Conservation (phyloP, 1,140 invertebrate genomes). For the Phymorhynchus buccinoides region DNA sequence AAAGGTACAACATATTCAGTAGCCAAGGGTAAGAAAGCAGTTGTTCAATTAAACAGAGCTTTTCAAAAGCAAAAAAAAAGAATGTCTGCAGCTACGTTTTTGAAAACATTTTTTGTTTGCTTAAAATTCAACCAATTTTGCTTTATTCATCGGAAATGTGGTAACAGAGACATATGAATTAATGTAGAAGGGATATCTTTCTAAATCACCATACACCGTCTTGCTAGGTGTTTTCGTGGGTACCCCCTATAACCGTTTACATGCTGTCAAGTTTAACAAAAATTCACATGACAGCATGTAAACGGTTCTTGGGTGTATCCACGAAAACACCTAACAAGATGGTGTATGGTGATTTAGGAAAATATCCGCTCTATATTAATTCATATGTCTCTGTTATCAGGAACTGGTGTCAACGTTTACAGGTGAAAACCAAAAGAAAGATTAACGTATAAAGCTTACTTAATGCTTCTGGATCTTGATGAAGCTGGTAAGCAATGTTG, state of each 20-base stretch:
- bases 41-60: background rate
- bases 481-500: background rate
- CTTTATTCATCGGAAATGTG: background rate
- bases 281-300: background rate
- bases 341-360: background rate
- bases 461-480: background rate
- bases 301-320: background rate
- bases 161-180: background rate
- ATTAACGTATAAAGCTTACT: background rate
- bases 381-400: background rate
- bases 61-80: background rate
- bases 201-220: no score
- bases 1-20: background rate
- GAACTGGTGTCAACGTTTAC: background rate
- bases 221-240: no score
- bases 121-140: background rate
- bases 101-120: no score
- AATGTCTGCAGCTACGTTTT: no score
- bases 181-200: no score
- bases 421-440: background rate
- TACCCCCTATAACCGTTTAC: no score
- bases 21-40: background rate
- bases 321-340: background rate
- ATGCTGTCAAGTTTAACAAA: no score
- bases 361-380: background rate